Evolutionary conservation across 2,888 invertebrate genomes (phyloP), one percentile per base, ranked within the genome.

Genomic region (Subacronicta megacephala): DNA sequence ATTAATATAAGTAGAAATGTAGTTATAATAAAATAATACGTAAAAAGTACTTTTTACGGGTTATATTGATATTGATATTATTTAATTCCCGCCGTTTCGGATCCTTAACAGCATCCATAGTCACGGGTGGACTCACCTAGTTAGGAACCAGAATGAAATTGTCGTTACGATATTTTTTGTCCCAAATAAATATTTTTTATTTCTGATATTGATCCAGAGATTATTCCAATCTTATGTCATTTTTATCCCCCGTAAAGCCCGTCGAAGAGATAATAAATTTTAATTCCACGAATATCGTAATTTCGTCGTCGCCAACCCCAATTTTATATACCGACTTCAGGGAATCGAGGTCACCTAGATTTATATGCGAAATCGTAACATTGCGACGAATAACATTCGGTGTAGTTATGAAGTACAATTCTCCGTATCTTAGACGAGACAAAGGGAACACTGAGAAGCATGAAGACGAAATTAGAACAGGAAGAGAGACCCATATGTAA

Each of bases 401-500:
- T 58, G 35, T 45, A 58, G 45, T 15, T 62, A 64, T 59, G 59
- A 49, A 17, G 23, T 52, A 20, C 0, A 15, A 35, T 36, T 51
- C 12, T 49, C 10, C 31, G 29, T 16, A 10, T 31, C 42, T 40
- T 16, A 29, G 18, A 35, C 7, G 12, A 54, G 33, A 65, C 53
- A 67, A 76, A 79, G 69, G 44, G 41, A 26, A 40, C 40, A 45
- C 35, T 58, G 17, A 45, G 54, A 54, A 77, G 66, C 31, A 87
- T 87, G 82, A 80, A 66, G 68, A 78, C 78, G 59, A 81, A 82
- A 79, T 81, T 75, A 61, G 82, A 77, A 53, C 77, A 72, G 3
- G 82, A 83, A 61, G 92, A 93, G 70, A 88, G 67, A 74, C 81
- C 90, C 45, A 83, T 93, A 67, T 92, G 82, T 79, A 93, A 93